phyloP scores from a whole-genome alignment of 2,113 vertebrate species.

The Anseranas semipalmata region DNA sequence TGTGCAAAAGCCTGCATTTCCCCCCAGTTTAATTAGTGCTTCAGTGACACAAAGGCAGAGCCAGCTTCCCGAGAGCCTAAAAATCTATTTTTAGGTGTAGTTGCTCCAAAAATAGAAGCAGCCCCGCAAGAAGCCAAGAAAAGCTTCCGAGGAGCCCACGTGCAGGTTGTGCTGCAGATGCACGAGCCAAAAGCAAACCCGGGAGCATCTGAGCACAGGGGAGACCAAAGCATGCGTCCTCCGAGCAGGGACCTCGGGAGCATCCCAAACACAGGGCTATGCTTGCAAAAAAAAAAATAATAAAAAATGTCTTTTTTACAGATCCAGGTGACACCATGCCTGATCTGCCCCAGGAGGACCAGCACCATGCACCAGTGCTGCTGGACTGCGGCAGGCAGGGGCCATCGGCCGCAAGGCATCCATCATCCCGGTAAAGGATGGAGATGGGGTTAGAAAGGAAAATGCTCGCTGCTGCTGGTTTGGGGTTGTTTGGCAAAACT shows the following conservation, averaged over 20 bases:
- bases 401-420: background rate
- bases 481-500: background rate
- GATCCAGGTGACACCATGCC: rapidly evolving
- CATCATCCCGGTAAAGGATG: rapidly evolving
- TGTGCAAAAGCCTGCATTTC: background rate
- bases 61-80: background rate
- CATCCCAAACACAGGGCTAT: rapidly evolving
- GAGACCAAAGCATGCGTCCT: background rate
- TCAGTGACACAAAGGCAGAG: background rate
- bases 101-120: background rate
- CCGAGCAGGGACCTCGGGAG: background rate
- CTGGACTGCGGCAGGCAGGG: background rate
- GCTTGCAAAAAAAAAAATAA: background rate
- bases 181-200: rapidly evolving
- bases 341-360: no score
- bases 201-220: rapidly evolving
- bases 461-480: rapidly evolving
- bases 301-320: rapidly evolving
- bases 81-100: slow-evolving; percentile 53
- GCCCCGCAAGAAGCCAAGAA: background rate
- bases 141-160: background rate
- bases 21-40: slow-evolving; percentile 30
- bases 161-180: background rate
- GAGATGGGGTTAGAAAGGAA: background rate
- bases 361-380: no score